Base-by-base conservation (phyloP, 2,888 invertebrate species). In the Slavum lentiscoides region DNA sequence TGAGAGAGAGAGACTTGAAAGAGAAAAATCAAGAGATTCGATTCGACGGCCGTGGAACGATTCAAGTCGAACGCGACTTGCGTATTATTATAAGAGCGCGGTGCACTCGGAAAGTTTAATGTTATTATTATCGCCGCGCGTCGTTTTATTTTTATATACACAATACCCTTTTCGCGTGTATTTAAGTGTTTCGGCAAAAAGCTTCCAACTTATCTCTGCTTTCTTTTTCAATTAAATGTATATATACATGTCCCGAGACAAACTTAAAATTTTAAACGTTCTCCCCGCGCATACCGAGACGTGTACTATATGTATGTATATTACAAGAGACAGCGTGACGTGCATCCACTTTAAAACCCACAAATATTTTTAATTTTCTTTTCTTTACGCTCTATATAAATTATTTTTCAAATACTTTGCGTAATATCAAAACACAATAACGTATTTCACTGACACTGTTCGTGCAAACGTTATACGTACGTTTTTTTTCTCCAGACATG, bases 251-350 rank as follows among this genome's bases (percentile, higher is more conserved):
- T 66, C 64, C 64, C 64, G 9, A 37, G 64, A 74, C 37, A 49
- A 66, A 74, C 74, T 53, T 74, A 37, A 55, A 74, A 66, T 55
- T 39, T 55, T 21, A 74, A 74, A 55, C 55, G 66, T 55, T 74
- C 43, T 43, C 43, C 6, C 43, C 9, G 37, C 19, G 19, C 74
- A 37, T 43, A 7, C 17, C 15, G 68, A 62, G 9, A 21, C 37
- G n/a, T 37, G 1, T 9, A 9, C 55, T 68, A 53, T 53, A 15
- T 53, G 9, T 59, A 4, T 58, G 39, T 9, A 30, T 30, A 30
- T 30, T 30, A 43, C 7, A 43, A 2, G 43, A 43, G 9, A 43
- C 43, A 9, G 7, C 9, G 9, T 9, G 43, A 43, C 43, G 43
- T 43, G 43, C 43, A 43, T 43, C 9, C 43, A 43, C 43, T 43